These are phyloP conservation scores for Smittia aterrima DNA, from an alignment of 2,888 invertebrate genomes.

Conservation along the genomic window DNA sequence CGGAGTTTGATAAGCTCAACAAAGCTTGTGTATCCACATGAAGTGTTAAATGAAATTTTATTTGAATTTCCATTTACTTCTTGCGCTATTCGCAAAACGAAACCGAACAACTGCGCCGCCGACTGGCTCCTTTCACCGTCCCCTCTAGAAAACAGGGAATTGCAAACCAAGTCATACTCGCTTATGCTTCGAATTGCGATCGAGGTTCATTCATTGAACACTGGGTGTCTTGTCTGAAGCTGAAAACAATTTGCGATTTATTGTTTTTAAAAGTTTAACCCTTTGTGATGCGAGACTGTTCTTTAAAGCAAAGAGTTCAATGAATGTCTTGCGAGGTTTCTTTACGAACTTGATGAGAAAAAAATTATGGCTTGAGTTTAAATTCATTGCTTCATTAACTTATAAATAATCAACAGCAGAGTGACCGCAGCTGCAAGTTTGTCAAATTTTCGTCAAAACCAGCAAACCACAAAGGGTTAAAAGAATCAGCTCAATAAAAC, in stretches of 20 bases:
- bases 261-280: neutral
- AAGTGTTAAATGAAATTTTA: constrained; percentile 22
- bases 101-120: constrained; percentile 10
- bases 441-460: no score
- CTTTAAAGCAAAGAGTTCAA: neutral
- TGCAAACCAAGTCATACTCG: neutral
- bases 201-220: neutral
- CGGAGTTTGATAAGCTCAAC: neutral
- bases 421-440: no score
- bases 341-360: neutral
- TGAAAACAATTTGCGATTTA: constrained; percentile 23
- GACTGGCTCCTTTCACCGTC: constrained; percentile 27
- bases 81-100: neutral
- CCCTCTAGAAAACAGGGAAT: neutral
- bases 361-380: neutral
- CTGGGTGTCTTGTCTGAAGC: neutral
- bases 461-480: no score
- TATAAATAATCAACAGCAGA: no score
- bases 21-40: neutral
- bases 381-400: no score
- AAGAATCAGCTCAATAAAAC: no score
- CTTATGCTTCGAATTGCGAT: constrained; percentile 2
- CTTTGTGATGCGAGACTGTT: neutral
- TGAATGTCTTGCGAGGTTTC: neutral
- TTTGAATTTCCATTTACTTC: constrained; percentile 14